These are phyloP conservation scores for Labeo rohita DNA, from an alignment of 2,113 vertebrate species.

Conservation along the genomic window DNA sequence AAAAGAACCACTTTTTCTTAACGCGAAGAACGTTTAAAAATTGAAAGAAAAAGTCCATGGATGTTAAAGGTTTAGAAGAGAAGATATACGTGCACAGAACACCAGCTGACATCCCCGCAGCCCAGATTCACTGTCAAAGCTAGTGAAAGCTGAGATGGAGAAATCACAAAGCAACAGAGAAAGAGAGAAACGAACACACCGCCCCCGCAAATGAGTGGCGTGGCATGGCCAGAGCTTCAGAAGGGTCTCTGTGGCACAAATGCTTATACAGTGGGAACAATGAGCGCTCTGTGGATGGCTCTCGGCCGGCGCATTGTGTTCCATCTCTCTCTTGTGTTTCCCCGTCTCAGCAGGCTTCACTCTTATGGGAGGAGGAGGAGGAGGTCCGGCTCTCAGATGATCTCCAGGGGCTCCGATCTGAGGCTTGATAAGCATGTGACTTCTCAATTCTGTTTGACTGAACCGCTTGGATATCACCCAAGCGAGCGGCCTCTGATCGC, in stretches of 20 bases:
- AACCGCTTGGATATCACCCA: background rate
- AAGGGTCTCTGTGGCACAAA: constrained; percentile 61
- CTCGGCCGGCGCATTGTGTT: constrained; percentile 27
- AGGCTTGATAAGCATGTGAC: constrained; percentile 28
- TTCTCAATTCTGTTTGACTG: constrained; percentile 8
- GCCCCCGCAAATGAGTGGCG: background rate
- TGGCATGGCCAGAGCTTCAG: constrained; percentile 14
- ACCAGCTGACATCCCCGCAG: background rate
- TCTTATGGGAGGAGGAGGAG: constrained; percentile 24
- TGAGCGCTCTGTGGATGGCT: constrained; percentile 62
- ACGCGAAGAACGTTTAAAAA: background rate
- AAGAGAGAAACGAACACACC: background rate
- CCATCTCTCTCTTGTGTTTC: constrained; percentile 33
- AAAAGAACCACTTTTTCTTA: background rate
- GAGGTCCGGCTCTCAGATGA: constrained; percentile 37
- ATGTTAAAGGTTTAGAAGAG: no score
- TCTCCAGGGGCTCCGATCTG: constrained; percentile 6
- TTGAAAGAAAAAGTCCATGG: background rate
- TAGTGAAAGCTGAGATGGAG: background rate
- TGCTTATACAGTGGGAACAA: constrained; percentile 68
- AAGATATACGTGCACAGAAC: background rate
- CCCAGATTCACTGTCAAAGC: background rate
- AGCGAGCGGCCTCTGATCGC: background rate
- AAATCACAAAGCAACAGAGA: background rate
- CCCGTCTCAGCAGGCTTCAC: constrained; percentile 29